Conservation (phyloP, 2,113 vertebrate species). For the Hippocampus comes region DNA sequence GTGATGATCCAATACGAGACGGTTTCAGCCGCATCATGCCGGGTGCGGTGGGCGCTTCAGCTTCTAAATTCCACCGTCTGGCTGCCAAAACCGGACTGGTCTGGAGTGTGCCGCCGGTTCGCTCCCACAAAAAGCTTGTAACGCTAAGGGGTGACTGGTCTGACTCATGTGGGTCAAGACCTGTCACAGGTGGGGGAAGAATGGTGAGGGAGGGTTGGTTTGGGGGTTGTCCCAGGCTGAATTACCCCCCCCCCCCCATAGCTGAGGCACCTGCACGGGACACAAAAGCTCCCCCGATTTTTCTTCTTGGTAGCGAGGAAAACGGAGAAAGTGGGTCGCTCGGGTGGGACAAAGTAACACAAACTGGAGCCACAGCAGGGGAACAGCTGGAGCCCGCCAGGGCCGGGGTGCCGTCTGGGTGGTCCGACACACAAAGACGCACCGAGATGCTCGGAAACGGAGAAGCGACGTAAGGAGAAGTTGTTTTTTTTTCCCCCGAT, state of each 20-base stretch:
- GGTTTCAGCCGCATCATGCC: too few species aligned
- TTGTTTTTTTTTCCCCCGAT: constrained; percentile 12
- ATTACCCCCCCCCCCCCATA: constrained; percentile 53
- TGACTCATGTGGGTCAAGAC: constrained; percentile 68
- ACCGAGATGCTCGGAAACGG: constrained; percentile 36
- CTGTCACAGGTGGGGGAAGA: constrained; percentile 67
- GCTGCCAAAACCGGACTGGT: not conserved
- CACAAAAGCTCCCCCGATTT: constrained; percentile 65
- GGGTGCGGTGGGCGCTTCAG: too few species aligned
- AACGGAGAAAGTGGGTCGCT: constrained; percentile 38
- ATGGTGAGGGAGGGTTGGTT: not conserved
- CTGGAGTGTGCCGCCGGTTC: constrained; percentile 7
- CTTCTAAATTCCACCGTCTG: not conserved
- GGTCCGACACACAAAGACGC: constrained; percentile 60
- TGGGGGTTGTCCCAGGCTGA: constrained; percentile 46
- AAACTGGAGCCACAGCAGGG: constrained; percentile 68
- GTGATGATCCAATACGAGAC: too few species aligned
- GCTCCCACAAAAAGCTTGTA: constrained; percentile 52
- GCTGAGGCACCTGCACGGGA: constrained; percentile 73
- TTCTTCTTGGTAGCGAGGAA: constrained; percentile 35
- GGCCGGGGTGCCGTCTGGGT: constrained; percentile 66
- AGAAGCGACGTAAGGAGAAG: constrained; percentile 13
- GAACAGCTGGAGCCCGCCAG: constrained; percentile 73
- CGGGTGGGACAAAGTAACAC: constrained; percentile 73
- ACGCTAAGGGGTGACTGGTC: constrained; percentile 53